Base-by-base conservation (phyloP, 2,113 vertebrate species). In the Dermatemys mawii region DNA sequence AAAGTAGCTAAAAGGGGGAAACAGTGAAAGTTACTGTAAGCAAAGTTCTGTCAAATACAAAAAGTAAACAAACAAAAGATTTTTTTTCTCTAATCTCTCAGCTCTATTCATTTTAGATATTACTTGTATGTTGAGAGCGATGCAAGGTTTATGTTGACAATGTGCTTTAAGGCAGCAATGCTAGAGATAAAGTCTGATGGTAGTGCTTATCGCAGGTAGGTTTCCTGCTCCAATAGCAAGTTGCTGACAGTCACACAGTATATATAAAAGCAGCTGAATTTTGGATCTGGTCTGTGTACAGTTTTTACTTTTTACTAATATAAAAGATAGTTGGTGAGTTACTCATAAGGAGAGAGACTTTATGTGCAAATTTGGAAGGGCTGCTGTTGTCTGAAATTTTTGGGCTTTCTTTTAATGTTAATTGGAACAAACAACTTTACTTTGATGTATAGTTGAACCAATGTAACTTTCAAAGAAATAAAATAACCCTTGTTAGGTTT, bases 401-500 rank as follows among this genome's bases (percentile, higher is more conserved):
- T 46, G 76, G 32, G 29, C 53, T 44, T 55, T 24, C 14, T 70
- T 82, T 89, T 6, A 81, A 78, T 89, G 84, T 35, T 57, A 90
- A 27, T 90, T 46, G 21, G 86, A 81, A 93, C 96, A 83, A 81
- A 93, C 96, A 83, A 78, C 76, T 49, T 53, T 44, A 32, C 80
- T 92, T 87, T 7, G 84, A 75, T 93, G 73, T 8, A 67, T 29
- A 41, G n/a, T 84, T 93, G 81, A 82, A 90, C 55, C 44, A 51
- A 35, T 60, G 76, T 46, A 75, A 75, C 53, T 49, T 81, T 75
- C 91, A 84, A 87, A 91, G 92, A 55, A 86, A 84, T 60, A 94
- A 90, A 91, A 88, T 90, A 94, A 89, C 83, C n/a, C 83, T 81
- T 90, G 78, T 92, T 14, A 22, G 94, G 86, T 95, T 95, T 97